Conservation (phyloP, 2,888 invertebrate genomes). For the Andrena minutula region DNA sequence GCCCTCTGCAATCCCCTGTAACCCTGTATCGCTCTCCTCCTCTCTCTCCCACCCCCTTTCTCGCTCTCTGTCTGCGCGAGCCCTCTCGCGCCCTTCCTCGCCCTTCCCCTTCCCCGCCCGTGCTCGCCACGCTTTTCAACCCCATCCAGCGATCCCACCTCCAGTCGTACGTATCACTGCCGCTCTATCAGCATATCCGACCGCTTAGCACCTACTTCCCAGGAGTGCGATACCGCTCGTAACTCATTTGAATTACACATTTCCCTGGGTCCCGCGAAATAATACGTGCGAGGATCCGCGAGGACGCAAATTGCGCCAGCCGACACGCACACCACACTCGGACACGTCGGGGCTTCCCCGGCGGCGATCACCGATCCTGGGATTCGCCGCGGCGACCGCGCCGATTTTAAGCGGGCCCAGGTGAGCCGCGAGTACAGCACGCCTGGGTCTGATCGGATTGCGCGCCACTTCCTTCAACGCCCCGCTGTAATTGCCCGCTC, state of each 20-base stretch:
- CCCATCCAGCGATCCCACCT: constrained; percentile 78
- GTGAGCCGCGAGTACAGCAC: constrained; percentile 44
- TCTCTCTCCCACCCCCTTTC: constrained; percentile 21
- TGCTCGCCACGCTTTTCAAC: constrained; percentile 66
- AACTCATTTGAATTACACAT: constrained; percentile 85
- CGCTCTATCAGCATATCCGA: constrained; percentile 84
- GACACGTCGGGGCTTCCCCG: constrained; percentile 32
- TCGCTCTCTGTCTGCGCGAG: not conserved
- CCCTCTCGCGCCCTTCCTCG: constrained; percentile 35
- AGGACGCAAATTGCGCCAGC: constrained; percentile 62
- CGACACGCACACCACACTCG: constrained; percentile 13
- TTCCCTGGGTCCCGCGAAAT: constrained; percentile 80
- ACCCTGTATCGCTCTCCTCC: constrained; percentile 3
- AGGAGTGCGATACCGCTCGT: constrained; percentile 84
- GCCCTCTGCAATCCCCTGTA: constrained; percentile 42
- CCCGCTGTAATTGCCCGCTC: constrained; percentile 9
- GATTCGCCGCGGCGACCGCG: too few relatives aligned
- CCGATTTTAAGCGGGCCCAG: constrained; percentile 57
- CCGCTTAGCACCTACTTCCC: constrained; percentile 85
- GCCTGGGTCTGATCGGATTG: constrained; percentile 61
- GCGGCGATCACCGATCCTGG: constrained; percentile 63
- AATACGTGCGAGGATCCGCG: constrained; percentile 71
- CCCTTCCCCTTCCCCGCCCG: constrained; percentile 11
- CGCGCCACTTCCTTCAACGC: constrained; percentile 26
- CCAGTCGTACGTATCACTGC: constrained; percentile 76